Evolutionary conservation across 2,888 invertebrate genomes (phyloP), one percentile per base, ranked within the genome.

Genomic region (Anticlea derivata): DNA sequence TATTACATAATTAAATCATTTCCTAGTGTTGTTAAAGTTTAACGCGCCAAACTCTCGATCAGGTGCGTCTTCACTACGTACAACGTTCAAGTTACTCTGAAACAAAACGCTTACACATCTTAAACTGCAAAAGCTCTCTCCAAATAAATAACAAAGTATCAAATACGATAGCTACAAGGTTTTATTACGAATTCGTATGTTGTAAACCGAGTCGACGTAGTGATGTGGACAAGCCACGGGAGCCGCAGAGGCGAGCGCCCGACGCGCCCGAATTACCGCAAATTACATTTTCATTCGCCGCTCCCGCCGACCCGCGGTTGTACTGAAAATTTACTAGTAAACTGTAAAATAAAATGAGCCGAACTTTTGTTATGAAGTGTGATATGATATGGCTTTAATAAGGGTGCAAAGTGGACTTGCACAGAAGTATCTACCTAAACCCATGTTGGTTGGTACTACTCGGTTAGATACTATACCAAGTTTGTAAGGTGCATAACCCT

Each of bases 221-320:
- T 66, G 76, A 69, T 58, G 73, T 67, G 77, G 61, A 68, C 73
- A 72, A 65, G 66, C 73, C 75, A 63, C 71, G 62, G 46, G 53
- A 34, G 61, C 66, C 63, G 60, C 66, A 65, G 59, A 60, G 62
- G 64, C 62, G 61, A 59, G 50, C 60, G 63, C 57, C 60, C 65
- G 63, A 60, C 73, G 73, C 76, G 73, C 68, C 71, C 71, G 75
- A 75, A 79, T 78, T 74, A 81, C 86, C 86, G 70, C 86, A 85
- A 84, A 86, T 85, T 83, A 85, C 85, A 83, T 82, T 82, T 83
- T 79, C 80, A 83, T 81, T 77, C 78, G 71, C 73, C 78, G 70
- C 78, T 68, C 63, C 60, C 63, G 58, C 60, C 63, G 44, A 50
- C 39, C 51, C 54, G 58, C 48, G 64, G 66, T 45, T 53, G 30